Evolutionary conservation across 2,797 vertebrate genomes (phyloP), one percentile per base, ranked within the genome.

Genomic region (Macropodus opercularis): DNA sequence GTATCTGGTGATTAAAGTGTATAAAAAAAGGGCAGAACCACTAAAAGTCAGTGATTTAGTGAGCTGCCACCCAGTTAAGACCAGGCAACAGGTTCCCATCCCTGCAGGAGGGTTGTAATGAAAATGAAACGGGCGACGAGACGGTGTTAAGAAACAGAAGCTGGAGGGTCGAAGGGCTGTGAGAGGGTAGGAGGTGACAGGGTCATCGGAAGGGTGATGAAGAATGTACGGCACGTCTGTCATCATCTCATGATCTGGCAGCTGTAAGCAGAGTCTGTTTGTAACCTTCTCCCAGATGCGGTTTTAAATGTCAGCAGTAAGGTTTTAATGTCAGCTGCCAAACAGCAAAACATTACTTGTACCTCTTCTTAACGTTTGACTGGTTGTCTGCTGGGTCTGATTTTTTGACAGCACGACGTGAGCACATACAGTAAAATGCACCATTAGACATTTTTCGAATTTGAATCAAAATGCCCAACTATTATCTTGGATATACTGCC

Each of bases 1-100:
- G 88, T 91, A 85, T 90, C 90, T 85, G 88, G 89, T 92, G 92
- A 93, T 92, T 92, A 93, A 92, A 93, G 89, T 90, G 79, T 87
- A 90, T 90, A 89, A 92, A 92, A 90, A 89, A 80, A 73, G 86
- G 15, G 84, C 81, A 83, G 86, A 68, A 74, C 85, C 87, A 91
- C 90, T 92, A 92, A 93, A 93, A 86, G 73, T 61, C 44, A 11
- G 71, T 94, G 92, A 93, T 94, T 94, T 92, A 94, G 86, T 83
- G 89, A 93, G 88, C 90, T 92, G 92, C 91, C 91, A 84, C 81
- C 72, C 62, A 66, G 86, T 87, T 84, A 86, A 85, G 85, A 74
- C 72, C 26, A 87, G 89, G 72, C 83, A 85, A 87, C 83, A 89
- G 91, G 90, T 92, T 93, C 90, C 92, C 78, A 80, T 87, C 87